Evolutionary conservation across 1,140 invertebrate genomes (phyloP).

Genomic region (Aphis gossypii): DNA sequence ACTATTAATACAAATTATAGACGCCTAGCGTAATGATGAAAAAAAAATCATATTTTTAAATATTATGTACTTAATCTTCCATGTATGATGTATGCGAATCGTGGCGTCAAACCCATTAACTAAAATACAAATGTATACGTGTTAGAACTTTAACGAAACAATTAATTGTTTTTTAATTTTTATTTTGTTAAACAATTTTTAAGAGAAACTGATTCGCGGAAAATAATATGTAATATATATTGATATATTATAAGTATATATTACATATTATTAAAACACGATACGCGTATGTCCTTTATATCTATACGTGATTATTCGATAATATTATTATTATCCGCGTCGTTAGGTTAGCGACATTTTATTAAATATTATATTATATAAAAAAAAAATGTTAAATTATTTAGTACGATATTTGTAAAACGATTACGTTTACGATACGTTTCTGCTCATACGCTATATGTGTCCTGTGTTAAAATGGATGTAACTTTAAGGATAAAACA

Average conservation of each 20-base stretch:
- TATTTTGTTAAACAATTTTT: slow-evolving; percentile 34
- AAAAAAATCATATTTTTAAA: slow-evolving; percentile 5
- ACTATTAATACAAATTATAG: background rate
- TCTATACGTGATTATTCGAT: background rate
- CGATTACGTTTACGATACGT: slow-evolving; percentile 22
- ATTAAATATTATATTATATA: slow-evolving; percentile 18
- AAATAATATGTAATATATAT: background rate
- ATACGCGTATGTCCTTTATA: background rate
- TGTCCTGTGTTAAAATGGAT: slow-evolving; percentile 38
- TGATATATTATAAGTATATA: background rate
- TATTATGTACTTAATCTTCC: slow-evolving; percentile 36
- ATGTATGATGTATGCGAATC: slow-evolving; percentile 9
- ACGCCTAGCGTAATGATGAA: background rate
- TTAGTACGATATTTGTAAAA: slow-evolving; percentile 1
- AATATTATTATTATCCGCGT: background rate
- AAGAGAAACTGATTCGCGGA: slow-evolving; percentile 7
- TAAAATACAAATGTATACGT: slow-evolving; percentile 40
- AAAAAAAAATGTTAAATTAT: slow-evolving; percentile 20
- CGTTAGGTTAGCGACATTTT: slow-evolving; percentile 26
- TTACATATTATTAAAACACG: background rate
- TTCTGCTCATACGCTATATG: slow-evolving; percentile 36
- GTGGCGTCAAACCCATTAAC: background rate
- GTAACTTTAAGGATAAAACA: slow-evolving; percentile 3
- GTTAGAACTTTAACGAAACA: background rate
- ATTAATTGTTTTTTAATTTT: background rate